Base-by-base conservation (phyloP, 2,888 invertebrate genomes). In the Chironomus riparius region DNA sequence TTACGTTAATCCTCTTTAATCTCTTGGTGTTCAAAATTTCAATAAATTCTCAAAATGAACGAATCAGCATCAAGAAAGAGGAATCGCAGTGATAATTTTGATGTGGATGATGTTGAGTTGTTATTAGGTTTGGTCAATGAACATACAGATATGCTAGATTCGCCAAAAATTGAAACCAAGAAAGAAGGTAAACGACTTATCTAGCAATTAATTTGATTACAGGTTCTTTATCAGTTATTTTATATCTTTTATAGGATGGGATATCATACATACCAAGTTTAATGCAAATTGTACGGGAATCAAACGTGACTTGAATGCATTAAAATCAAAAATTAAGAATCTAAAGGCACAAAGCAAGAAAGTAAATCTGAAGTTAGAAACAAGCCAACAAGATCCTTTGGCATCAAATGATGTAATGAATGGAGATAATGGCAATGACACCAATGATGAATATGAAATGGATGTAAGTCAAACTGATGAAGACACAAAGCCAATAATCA, bases 271-370 rank as follows among this genome's bases (percentile, higher is more conserved):
- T 12, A 47, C 38, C 1, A 47, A 47, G 7, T 74, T 74, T 24
- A 74, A 74, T 47, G 22, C 4, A 6, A 68, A 13, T 47, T 68
- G 72, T 22, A 15, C 18, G 10, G 72, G 62, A 28, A 47, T 18
- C 4, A 65, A 74, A 22, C 47, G 74, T 22, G 74, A 74, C 2
- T 5, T 74, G 5, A 12, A 7, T 22, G 15, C 68, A 28, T 15
- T 74, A 0, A 65, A 28, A 13, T 68, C 68, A 68, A 74, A 74
- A 48, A 3, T 74, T 13, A 74, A 74, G 15, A 74, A 74, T 48
- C 2, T 74, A 2, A 74, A 68, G 38, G 74, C 74, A n/a, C 68
- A 68, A 13, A 18, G 15, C 0, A 74, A 68, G 22, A 65, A 21
- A 62, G 12, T 4, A 15, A 56, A 56, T 15, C 2, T 50, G 0